These are phyloP conservation scores for Galaxea fascicularis DNA, from an alignment of 92 coral and sea anemone genomes.

Conservation along the genomic window DNA sequence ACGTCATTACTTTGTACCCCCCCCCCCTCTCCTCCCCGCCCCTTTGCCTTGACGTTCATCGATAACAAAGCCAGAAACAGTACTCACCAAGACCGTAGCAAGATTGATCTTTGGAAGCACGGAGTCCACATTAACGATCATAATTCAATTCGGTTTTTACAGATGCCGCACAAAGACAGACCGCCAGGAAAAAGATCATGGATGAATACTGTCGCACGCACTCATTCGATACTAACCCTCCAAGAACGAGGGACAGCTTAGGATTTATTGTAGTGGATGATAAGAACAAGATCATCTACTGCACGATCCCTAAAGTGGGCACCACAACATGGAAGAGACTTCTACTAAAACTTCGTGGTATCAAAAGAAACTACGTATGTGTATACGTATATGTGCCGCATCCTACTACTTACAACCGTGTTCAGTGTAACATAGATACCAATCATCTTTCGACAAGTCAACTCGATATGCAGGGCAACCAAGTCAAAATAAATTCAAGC, in stretches of 20 bases:
- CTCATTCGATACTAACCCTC: neutral
- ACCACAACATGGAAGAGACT: slow-evolving; percentile 13
- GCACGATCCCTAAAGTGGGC: slow-evolving; percentile 17
- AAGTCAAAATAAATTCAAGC: no score
- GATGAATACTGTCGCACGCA: slow-evolving; percentile 21
- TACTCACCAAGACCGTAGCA: no score
- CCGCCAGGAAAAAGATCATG: slow-evolving; percentile 9
- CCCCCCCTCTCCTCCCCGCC: no score
- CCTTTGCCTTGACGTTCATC: no score
- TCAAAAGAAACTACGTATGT: neutral
- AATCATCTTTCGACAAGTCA: no score
- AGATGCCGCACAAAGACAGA: slow-evolving; percentile 1
- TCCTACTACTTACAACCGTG: no score
- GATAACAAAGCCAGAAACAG: neutral
- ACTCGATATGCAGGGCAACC: no score
- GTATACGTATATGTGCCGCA: neutral
- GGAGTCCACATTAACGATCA: no score
- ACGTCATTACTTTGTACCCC: no score
- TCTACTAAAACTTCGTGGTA: neutral
- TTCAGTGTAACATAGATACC: no score
- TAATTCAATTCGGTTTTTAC: neutral
- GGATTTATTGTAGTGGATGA: slow-evolving; percentile 5
- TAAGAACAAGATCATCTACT: slow-evolving; percentile 13
- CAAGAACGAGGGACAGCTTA: neutral
- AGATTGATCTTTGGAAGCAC: no score